Base-by-base conservation (phyloP, 2,797 vertebrate species). In the Molossus alvarezi region DNA sequence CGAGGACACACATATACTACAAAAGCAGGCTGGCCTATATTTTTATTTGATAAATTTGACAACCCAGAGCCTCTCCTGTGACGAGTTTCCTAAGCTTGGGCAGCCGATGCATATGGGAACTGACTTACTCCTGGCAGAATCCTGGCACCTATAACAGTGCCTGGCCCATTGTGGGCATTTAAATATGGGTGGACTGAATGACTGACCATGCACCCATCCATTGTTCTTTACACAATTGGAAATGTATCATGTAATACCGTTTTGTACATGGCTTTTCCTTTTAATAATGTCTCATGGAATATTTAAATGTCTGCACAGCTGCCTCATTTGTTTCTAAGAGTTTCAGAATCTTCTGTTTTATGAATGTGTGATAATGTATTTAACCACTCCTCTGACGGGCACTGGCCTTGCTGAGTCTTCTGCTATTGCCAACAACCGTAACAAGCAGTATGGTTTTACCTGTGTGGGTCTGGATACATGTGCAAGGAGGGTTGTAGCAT, bases 1-100 rank as follows among this genome's bases (percentile, higher is more conserved):
- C 11, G 0, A 60, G 58, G 48, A 33, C 33, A 65, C 27, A 71
- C 23, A 37, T 90, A 41, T 2, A 17, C 23, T 55, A 25, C 69
- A 85, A 58, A 82, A 29, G 79, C 11, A 62, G 65, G 87, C 37
- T 65, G 9, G 48, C 41, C 62, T 55, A 1, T 72, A 27, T 27
- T 92, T 93, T 91, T 58, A 21, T 93, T 94, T 73, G 67, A 58
- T 69, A 60, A 71, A 33, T 64, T 11, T 55, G 29, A 72, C 53
- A 60, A n/a, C 60, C 71, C 18, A 48, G 92, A 33, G 17, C 17
- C 45, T 37, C 77, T 85, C 11, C 15, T 33, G 4, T n/a, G 60
- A 64, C 15, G 20, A 1, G 29, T 72, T 94, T 71, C 53, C 51
- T 60, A 86, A 75, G 15, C 17, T 2, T n/a, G n/a, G 51, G 65